Percentiles rank a stretch among this genome's conserved stretches.
Evolutionary conservation across 2,113 vertebrate species (phyloP).

Genomic region (Nannobrachium achirus): DNA sequence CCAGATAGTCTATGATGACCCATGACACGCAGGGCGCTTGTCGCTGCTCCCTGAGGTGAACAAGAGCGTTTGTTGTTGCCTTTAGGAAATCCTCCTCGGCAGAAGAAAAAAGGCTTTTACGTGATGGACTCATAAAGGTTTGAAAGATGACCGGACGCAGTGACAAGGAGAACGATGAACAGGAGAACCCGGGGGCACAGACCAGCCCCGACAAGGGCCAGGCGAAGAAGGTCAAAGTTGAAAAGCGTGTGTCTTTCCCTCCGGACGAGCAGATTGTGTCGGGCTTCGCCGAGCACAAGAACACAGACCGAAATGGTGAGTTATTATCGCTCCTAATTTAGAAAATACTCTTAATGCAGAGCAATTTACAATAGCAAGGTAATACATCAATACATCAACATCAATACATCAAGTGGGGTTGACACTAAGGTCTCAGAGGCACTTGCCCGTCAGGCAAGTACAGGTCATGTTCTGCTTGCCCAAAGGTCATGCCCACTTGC

Average conservation of each 20-base stretch:
- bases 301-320: conserved; percentile 62
- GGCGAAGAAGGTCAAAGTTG: conserved; percentile 47
- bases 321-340: conserved; percentile 11
- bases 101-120: neutral
- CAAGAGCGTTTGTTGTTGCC: neutral
- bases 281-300: conserved; percentile 68
- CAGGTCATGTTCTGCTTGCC: too few relatives aligned
- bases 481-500: too few relatives aligned
- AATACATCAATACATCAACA: too few relatives aligned
- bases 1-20: neutral
- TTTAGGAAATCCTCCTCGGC: neutral
- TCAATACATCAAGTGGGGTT: too few relatives aligned
- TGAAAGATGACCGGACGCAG: conserved; percentile 58
- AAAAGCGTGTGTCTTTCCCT: conserved; percentile 78
- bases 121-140: conserved; percentile 4
- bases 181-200: conserved; percentile 37
- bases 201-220: conserved; percentile 9
- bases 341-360: too few relatives aligned
- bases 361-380: too few relatives aligned
- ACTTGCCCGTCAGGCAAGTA: too few relatives aligned
- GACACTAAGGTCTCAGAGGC: too few relatives aligned
- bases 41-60: conserved; percentile 4
- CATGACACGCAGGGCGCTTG: neutral
- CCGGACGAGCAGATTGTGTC: conserved; percentile 79
- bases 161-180: conserved; percentile 40